Conservation (phyloP, 2,797 vertebrate genomes). For the Tadarida brasiliensis region DNA sequence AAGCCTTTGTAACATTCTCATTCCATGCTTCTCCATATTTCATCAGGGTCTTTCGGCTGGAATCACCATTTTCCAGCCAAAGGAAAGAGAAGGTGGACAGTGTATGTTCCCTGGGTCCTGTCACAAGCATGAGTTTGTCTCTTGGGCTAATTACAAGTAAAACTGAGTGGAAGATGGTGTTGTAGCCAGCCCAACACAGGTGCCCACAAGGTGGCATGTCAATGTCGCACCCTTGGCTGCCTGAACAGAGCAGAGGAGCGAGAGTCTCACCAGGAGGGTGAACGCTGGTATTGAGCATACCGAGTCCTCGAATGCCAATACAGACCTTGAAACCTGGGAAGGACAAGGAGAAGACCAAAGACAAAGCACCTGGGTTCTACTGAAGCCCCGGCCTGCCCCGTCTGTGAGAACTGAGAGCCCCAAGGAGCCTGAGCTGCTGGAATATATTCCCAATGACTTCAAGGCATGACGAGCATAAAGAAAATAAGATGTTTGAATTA, state of each 20-base stretch:
- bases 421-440: background rate
- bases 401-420: background rate
- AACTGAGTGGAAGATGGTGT: background rate
- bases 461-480: background rate
- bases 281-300: no score
- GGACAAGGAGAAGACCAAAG: background rate
- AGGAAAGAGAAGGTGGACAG: background rate
- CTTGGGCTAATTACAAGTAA: background rate
- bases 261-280: background rate
- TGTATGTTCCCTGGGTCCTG: background rate
- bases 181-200: background rate
- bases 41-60: background rate
- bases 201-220: background rate
- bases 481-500: background rate
- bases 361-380: background rate
- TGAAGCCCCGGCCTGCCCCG: background rate
- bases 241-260: background rate
- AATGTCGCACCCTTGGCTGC: background rate
- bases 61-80: background rate
- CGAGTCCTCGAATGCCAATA: background rate
- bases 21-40: background rate
- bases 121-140: background rate
- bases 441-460: background rate
- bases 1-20: background rate
- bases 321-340: background rate